Percentiles rank a stretch among this genome's conserved stretches.
Evolutionary conservation across 37 sponge, comb jelly and placozoan species (phyloP).

Genomic region (Chondrilla cf. caribensis): DNA sequence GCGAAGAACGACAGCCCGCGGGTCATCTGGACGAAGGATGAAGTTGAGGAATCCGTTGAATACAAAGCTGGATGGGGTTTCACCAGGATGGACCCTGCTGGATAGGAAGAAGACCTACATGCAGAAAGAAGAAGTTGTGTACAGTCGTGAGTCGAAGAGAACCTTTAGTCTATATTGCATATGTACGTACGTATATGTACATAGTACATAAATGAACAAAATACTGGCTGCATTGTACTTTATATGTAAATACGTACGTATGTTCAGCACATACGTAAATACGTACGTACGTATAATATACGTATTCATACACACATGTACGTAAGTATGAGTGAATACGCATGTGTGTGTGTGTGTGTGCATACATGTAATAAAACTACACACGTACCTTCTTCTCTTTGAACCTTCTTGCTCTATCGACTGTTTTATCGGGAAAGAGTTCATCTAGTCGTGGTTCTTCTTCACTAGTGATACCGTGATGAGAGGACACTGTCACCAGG

Average conservation of each 20-base stretch:
- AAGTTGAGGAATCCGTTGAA: constrained; percentile 97
- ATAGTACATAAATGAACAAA: too few species aligned
- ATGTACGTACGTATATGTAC: constrained; percentile 9
- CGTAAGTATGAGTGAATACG: too few species aligned
- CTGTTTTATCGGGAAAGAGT: constrained; percentile 76
- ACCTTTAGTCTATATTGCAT: neutral
- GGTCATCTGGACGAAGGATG: constrained; percentile 78
- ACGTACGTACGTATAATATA: neutral
- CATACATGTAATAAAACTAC: too few species aligned
- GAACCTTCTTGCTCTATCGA: constrained; percentile 48
- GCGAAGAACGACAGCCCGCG: constrained; percentile 62
- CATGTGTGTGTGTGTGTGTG: neutral
- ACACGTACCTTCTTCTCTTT: constrained; percentile 71
- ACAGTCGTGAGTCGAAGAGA: neutral
- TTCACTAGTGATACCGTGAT: constrained; percentile 62
- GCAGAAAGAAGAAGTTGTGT: neutral
- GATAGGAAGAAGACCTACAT: constrained; percentile 83
- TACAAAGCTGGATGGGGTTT: constrained; percentile 93
- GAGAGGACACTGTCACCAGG: constrained; percentile 85
- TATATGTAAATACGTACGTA: neutral
- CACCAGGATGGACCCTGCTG: constrained; percentile 96
- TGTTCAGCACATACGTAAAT: neutral
- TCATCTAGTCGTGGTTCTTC: constrained; percentile 62
- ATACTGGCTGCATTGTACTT: too few species aligned
- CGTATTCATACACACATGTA: neutral